These are phyloP conservation scores for Steinernema carpocapsae DNA, from an alignment of 2,888 invertebrate genomes.

Conservation along the genomic window DNA sequence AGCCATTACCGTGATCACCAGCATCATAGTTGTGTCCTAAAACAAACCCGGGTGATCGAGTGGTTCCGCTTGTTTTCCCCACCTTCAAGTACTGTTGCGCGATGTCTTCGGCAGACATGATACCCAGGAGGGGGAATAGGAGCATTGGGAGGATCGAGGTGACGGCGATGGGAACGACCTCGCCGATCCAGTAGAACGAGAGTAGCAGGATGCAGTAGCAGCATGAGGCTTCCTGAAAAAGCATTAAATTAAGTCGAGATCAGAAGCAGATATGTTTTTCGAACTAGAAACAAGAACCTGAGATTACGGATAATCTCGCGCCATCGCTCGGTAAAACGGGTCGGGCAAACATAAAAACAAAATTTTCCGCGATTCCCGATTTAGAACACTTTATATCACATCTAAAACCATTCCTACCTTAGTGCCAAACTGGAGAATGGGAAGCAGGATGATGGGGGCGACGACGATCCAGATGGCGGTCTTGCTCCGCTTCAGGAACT, in stretches of 20 bases:
- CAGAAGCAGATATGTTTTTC: too few species aligned
- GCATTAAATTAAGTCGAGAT: too few species aligned
- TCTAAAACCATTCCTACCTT: neutral
- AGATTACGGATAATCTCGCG: too few species aligned
- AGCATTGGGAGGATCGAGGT: constrained; percentile 59
- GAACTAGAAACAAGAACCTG: too few species aligned
- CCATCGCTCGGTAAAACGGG: too few species aligned
- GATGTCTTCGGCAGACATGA: constrained; percentile 50
- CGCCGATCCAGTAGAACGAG: constrained; percentile 59
- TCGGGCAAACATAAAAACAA: too few species aligned
- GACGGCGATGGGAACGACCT: constrained; percentile 57
- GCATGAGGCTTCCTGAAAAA: constrained; percentile 51
- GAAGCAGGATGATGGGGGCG: constrained; percentile 49
- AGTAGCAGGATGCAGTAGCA: constrained; percentile 56
- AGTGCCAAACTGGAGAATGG: constrained; percentile 44
- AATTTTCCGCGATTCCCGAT: too few species aligned
- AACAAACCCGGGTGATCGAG: neutral
- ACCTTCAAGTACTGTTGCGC: constrained; percentile 57
- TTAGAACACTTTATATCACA: too few species aligned
- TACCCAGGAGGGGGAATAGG: constrained; percentile 58
- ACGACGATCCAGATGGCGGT: constrained; percentile 39
- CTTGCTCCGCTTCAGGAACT: neutral
- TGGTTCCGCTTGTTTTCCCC: neutral
- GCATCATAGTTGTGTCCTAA: constrained; percentile 28
- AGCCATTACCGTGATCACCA: constrained; percentile 29